Percentiles rank a stretch among this genome's conserved stretches.
These are phyloP conservation scores for Brotula barbata DNA, from an alignment of 2,797 vertebrate genomes.

Conservation along the genomic window DNA sequence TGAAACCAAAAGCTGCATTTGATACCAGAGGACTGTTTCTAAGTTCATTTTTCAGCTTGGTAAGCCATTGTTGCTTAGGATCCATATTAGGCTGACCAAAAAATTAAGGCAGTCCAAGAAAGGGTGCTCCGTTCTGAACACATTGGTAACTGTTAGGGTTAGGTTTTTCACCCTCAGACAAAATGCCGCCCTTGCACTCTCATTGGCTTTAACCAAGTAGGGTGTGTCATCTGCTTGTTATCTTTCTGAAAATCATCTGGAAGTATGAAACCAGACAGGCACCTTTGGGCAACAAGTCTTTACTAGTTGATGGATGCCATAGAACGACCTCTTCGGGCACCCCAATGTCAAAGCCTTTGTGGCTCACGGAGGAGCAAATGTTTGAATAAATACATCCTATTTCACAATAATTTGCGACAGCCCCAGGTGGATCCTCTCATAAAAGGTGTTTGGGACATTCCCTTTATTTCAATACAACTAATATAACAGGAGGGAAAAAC, in stretches of 20 bases:
- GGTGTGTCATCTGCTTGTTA: constrained; percentile 69
- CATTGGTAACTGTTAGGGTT: constrained; percentile 78
- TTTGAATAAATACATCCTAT: no score
- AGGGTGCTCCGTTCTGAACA: constrained; percentile 74
- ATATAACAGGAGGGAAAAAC: constrained; percentile 20
- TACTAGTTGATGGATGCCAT: constrained; percentile 76
- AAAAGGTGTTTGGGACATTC: no score
- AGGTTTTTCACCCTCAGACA: constrained; percentile 74
- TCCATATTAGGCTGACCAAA: constrained; percentile 78
- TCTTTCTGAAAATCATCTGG: constrained; percentile 75
- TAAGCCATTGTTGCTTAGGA: constrained; percentile 82
- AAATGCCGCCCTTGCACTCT: constrained; percentile 76
- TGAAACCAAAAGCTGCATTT: constrained; percentile 81
- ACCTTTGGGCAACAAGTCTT: constrained; percentile 73
- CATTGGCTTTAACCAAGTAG: constrained; percentile 78
- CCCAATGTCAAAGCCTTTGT: constrained; percentile 70
- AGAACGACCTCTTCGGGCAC: constrained; percentile 78
- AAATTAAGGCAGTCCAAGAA: constrained; percentile 69
- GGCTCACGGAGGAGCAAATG: constrained; percentile 77
- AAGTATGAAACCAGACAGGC: constrained; percentile 57
- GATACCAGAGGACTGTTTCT: constrained; percentile 81
- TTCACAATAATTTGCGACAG: no score
- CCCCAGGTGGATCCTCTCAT: no score
- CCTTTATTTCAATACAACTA: constrained; percentile 13
- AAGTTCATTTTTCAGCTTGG: constrained; percentile 82